Evolutionary conservation across 2,888 invertebrate species (phyloP), one percentile per base, ranked within the genome.

Genomic region (Danaus chrysippus): DNA sequence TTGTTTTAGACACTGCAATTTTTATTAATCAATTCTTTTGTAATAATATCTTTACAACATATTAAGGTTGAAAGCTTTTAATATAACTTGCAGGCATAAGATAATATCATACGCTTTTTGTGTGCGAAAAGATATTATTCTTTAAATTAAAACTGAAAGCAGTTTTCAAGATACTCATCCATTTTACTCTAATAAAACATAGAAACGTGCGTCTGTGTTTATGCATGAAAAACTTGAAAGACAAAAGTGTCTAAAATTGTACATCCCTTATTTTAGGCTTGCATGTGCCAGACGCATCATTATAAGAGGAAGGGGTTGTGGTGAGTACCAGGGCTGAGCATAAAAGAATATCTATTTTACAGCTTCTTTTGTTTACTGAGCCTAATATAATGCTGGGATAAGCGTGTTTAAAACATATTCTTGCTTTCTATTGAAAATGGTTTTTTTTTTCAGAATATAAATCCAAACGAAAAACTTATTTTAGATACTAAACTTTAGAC

Each of bases 221-320:
- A 53, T 59, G 56, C 56, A 63, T 62, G 62, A 59, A 60, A 56
- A 54, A 56, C 56, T 57, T 63, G 43, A 59, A 59, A 58, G 42
- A 52, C 52, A 55, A 44, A 42, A 60, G 46, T 15, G 55, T 49
- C 49, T 49, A 49, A 86, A 82, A 83, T 81, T 79, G 79, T 78
- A 79, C 78, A 79, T 71, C 70, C 68, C 73, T 77, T 71, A 76
- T 68, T 71, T 73, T 73, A 77, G 72, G 70, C 73, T 74, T 79
- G 83, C 82, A 83, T 86, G 84, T 87, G 76, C 77, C 83, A 87
- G 90, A 82, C 85, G 86, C 87, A 84, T 90, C 89, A 89, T 90
- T 90, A 90, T 79, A 79, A 78, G 70, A 73, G 77, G 79, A 78
- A 76, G 80, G 78, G 74, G 79, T 75, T 78, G 78, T 78, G 72